Evolutionary conservation across 2,888 invertebrate genomes (phyloP), one percentile per base, ranked within the genome.

Genomic region (Magallana nippona): DNA sequence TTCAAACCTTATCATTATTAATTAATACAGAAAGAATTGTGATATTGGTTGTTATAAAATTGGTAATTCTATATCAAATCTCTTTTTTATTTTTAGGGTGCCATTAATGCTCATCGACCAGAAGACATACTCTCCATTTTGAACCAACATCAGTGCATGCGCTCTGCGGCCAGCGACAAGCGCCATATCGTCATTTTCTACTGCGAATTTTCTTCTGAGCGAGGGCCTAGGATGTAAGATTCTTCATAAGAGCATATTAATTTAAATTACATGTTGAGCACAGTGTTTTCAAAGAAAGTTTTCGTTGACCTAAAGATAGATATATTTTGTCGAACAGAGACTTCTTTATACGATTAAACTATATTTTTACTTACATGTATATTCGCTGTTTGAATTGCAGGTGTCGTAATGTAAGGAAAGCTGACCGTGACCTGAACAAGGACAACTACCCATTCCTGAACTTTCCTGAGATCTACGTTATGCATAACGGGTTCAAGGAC

Each of bases 391-490:
- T 11, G 1, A 19, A 62, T 79, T 83, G 22, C 79, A 97, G 97
- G 93, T 97, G 96, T 78, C 96, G 98, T 1, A 97, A 96, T 94
- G 95, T 99, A 83, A 96, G 99, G 8, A 96, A 96, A 81, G 95
- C 96, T 32, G 99, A 99, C 94, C 96, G 99, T 0, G 96, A 96
- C 17, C 95, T 96, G 71, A 97, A 99, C 94, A 96, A 96, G 85
- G 96, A 96, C 81, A 95, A 95, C 85, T 99, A 98, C 94, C 99
- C 99, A 0, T 95, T 96, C 0, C 95, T 99, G 0, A 95, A 97
- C 93, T 98, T 97, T 95, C 98, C 99, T 0, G 99, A 99, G 94
- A 95, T 98, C 1, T 99, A 99, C 94, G 95, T 99, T 1, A 95
- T 99, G 27, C 97, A 98, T 92, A 97, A 98, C 1, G 98, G 98